Evolutionary conservation across 2,797 vertebrate genomes (phyloP), one percentile per base, ranked within the genome.

Genomic region (Crocodylus rhombifer): DNA sequence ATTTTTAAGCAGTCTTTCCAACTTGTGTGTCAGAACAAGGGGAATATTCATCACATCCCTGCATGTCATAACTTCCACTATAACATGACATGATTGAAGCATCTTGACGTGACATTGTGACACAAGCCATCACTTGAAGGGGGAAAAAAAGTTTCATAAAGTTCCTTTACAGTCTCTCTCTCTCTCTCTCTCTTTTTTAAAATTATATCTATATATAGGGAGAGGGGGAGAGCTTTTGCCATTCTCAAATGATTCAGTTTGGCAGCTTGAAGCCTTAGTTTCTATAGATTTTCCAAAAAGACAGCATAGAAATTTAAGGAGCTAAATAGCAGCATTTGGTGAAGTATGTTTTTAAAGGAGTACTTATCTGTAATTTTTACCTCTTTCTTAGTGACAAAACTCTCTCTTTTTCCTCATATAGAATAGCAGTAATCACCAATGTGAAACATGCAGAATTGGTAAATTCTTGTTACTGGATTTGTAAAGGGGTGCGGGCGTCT

Each of bases 151-250:
- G 2, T 7, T 3, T 23, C 14, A 76, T 71, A 14, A 71, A 71
- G 33, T 62, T 10, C 42, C 13, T 36, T 9, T 71, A 23, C 13
- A 71, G 67, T 25, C 42, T 71, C 42, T 51, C 42, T 51, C 42
- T 36, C 33, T 42, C 28, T 30, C 2, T 28, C 21, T 71, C 81
- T 65, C 16, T 63, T 60, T 63, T 88, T 15, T 36, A 76, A 82
- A 82, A 33, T 3, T 10, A 55, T 1, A 1, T 20, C 56, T 1
- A 0, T 7, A 60, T 11, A 16, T n/a, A 82, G 58, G 75, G 28
- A 75, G 23, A 7, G 33, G 14, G 9, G 21, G 5, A 56, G 25
- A 82, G 25, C 73, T 18, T 87, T 77, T 8, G 3, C 21, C 2
- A 16, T 63, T 69, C 28, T 64, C 33, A 64, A 77, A 30, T 0